These are phyloP conservation scores for Catostylus mosaicus DNA, from an alignment of 30 jellyfish, hydroid and myxozoan species.

Conservation along the genomic window DNA sequence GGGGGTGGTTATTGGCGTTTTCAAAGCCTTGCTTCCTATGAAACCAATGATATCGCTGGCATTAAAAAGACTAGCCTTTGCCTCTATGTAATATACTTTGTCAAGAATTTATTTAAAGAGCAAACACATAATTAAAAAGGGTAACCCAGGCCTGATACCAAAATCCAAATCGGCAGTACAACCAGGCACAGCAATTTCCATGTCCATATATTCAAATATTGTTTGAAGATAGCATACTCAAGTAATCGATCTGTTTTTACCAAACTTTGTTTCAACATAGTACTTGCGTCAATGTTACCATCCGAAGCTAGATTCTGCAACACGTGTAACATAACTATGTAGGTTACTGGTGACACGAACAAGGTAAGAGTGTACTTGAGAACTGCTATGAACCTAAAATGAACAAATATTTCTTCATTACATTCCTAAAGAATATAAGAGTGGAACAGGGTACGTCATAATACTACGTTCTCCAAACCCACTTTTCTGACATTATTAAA, in stretches of 20 bases:
- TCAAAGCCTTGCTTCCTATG: not conserved
- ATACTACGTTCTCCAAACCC: too few relatives aligned
- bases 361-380: not conserved
- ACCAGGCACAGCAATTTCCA: constrained; percentile 18
- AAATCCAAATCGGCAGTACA: constrained; percentile 52
- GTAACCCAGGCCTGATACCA: constrained; percentile 2
- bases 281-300: not conserved
- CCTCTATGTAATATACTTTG: too few relatives aligned
- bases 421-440: too few relatives aligned
- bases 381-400: constrained; percentile 10
- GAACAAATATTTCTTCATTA: not conserved
- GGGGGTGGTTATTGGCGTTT: too few relatives aligned
- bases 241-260: not conserved
- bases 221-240: constrained; percentile 13
- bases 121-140: constrained; percentile 12
- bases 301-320: not conserved
- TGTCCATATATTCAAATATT: constrained; percentile 50
- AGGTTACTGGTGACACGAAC: constrained; percentile 8
- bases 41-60: too few relatives aligned
- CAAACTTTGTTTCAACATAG: not conserved
- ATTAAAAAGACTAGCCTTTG: too few relatives aligned
- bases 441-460: too few relatives aligned
- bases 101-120: too few relatives aligned
- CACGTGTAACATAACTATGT: constrained; percentile 8
- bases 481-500: too few relatives aligned